phyloP scores from a whole-genome alignment of 2,797 vertebrate genomes.

The Acrossocheilus fasciatus region DNA sequence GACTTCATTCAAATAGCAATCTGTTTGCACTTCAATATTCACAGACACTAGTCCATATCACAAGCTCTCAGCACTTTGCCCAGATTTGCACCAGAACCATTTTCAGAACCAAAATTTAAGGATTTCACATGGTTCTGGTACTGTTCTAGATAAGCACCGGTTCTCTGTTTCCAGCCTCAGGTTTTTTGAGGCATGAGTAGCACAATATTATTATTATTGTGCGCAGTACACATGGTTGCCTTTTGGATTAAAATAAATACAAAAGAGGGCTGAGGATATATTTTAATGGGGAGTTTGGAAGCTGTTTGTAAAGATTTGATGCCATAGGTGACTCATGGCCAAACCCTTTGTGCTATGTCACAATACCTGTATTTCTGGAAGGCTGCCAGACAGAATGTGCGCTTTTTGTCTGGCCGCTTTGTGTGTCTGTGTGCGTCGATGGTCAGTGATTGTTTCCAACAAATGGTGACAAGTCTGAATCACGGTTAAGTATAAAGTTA shows the following conservation, averaged over 20 bases:
- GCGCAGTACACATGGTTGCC: neutral
- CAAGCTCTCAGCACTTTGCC: neutral
- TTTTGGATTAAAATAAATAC: neutral
- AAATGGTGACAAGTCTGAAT: neutral
- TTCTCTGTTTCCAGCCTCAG: neutral
- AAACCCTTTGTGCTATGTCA: conserved; percentile 45
- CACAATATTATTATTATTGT: neutral
- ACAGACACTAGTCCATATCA: neutral
- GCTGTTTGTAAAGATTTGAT: neutral
- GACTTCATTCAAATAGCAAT: neutral
- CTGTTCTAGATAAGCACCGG: neutral
- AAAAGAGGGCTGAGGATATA: neutral
- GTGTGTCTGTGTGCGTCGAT: conserved; percentile 12
- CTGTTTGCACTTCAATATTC: neutral
- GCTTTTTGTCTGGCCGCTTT: neutral
- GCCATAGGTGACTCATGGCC: conserved; percentile 5
- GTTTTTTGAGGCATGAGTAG: neutral
- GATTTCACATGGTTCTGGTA: neutral
- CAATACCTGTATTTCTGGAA: conserved; percentile 61
- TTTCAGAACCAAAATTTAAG: neutral
- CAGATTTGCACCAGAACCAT: neutral
- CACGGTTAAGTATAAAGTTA: neutral
- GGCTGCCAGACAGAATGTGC: conserved; percentile 24
- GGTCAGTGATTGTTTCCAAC: neutral
- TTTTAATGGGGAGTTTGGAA: neutral